A percentile compares a stretch with the other conserved stretches of the same genome.
Evolutionary conservation across 2,797 vertebrate species (phyloP).

Genomic region (Oreonectes daqikongensis): DNA sequence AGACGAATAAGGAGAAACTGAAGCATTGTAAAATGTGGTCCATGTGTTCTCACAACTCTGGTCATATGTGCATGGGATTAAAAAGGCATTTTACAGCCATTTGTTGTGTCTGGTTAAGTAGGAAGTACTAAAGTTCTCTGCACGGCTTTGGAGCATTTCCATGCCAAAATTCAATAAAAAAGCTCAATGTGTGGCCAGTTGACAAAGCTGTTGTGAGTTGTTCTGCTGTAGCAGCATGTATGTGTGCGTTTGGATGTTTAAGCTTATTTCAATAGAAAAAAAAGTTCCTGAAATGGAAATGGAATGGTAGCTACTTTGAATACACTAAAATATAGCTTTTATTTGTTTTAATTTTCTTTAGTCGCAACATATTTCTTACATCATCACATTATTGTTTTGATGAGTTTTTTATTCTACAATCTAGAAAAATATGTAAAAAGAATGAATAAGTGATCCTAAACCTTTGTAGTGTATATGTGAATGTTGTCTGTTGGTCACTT

Average conservation of each 20-base stretch:
- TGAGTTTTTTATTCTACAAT: too few relatives aligned
- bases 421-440: too few relatives aligned
- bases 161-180: constrained; percentile 32
- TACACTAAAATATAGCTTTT: too few relatives aligned
- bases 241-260: constrained; percentile 6
- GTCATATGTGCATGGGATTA: constrained; percentile 15
- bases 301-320: too few relatives aligned
- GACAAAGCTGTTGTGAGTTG: constrained; percentile 5
- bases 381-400: too few relatives aligned
- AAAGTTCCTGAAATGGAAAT: too few relatives aligned
- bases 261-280: too few relatives aligned
- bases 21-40: neutral
- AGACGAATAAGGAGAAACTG: neutral
- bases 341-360: too few relatives aligned
- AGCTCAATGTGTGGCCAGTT: constrained; percentile 10
- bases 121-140: neutral
- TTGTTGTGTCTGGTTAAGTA: constrained; percentile 1
- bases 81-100: constrained; percentile 7
- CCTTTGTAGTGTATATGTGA: too few relatives aligned
- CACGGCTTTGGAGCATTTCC: neutral
- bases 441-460: too few relatives aligned
- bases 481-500: too few relatives aligned
- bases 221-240: constrained; percentile 5
- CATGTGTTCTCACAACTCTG: neutral
- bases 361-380: too few relatives aligned